These are phyloP conservation scores for Coracias cyanogaster DNA, from an alignment of 2,797 vertebrate species.

Conservation along the genomic window DNA sequence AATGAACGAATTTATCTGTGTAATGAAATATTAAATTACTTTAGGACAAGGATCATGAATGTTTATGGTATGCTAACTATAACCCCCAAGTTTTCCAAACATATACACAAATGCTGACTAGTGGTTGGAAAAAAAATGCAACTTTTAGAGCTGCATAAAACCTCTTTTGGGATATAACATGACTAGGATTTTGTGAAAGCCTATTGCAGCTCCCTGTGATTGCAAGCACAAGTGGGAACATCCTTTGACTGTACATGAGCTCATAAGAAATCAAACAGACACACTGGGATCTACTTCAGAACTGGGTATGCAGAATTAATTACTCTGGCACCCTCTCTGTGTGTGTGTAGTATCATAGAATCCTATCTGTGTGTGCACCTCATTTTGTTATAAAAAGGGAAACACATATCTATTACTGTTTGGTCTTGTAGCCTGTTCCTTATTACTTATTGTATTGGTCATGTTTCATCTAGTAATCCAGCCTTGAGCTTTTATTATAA, in stretches of 20 bases:
- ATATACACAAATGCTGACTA: background rate
- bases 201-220: background rate
- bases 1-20: background rate
- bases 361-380: background rate
- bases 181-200: background rate
- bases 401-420: background rate
- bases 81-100: background rate
- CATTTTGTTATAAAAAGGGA: background rate
- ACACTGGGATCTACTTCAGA: background rate
- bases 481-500: background rate
- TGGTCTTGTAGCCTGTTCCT: background rate
- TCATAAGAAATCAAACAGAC: background rate
- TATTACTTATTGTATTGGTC: background rate
- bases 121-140: background rate
- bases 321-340: background rate
- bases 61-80: fast-evolving
- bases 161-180: background rate
- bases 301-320: background rate
- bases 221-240: background rate
- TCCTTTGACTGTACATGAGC: background rate
- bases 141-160: background rate
- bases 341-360: too few species aligned
- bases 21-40: background rate
- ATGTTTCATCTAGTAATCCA: background rate
- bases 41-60: background rate